phyloP scores from a whole-genome alignment of 2,888 invertebrate genomes.

The Argyresthia goedartella region DNA sequence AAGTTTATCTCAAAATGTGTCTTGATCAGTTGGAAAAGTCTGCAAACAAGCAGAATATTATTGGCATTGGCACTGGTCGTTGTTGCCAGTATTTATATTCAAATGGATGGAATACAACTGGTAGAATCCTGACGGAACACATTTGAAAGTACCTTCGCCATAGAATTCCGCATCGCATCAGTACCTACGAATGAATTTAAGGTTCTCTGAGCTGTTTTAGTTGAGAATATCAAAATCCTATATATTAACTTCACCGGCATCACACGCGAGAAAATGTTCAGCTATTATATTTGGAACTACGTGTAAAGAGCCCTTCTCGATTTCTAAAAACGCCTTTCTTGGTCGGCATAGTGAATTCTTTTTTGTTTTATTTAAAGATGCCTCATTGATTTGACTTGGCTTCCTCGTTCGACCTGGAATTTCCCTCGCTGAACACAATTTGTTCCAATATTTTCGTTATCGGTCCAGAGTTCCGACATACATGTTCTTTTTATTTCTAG shows the following conservation, averaged over 20 bases:
- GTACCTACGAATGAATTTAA: not conserved
- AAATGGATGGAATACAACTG: not conserved
- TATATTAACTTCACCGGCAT: slow-evolving; percentile 2
- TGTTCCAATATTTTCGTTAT: slow-evolving; percentile 1
- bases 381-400: slow-evolving; percentile 2
- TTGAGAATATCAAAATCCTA: slow-evolving; percentile 4
- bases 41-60: slow-evolving; percentile 4
- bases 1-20: slow-evolving; percentile 1
- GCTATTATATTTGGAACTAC: slow-evolving; percentile 1
- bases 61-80: slow-evolving; percentile 4
- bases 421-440: slow-evolving; percentile 1
- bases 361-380: slow-evolving; percentile 3
- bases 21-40: slow-evolving; percentile 5
- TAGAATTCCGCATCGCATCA: too few relatives aligned
- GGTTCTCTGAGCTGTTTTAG: slow-evolving; percentile 4
- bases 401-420: slow-evolving; percentile 3
- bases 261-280: slow-evolving; percentile 1
- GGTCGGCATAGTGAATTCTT: slow-evolving; percentile 1
- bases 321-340: slow-evolving; percentile 4
- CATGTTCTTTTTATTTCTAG: not conserved
- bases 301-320: slow-evolving; percentile 1
- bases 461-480: not conserved
- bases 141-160: too few relatives aligned
- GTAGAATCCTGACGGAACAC: too few relatives aligned
- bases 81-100: slow-evolving; percentile 3